Base-by-base conservation (phyloP, 2,113 vertebrate species). In the Entelurus aequoreus region DNA sequence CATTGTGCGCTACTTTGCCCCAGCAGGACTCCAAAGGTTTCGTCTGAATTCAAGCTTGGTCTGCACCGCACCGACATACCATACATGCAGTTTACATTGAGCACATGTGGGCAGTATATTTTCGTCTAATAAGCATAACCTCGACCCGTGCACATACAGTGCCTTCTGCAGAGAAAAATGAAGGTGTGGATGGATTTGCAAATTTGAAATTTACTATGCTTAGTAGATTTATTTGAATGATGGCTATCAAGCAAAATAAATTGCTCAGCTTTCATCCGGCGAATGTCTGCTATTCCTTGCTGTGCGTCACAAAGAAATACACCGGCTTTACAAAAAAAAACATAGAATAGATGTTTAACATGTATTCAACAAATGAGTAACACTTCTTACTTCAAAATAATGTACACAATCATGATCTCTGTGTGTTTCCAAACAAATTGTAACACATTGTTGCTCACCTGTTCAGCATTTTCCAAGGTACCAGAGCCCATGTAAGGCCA, bases 381-480 rank as follows among this genome's bases (percentile, higher is more conserved):
- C 36, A 19, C 54, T 4, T 28, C 8, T 15, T 54, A 19, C 42
- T 61, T 40, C 52, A 4, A 36, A 59, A 59, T 54, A 48, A n/a
- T 28, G 53, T 63, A 28, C 48, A 66, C 21, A 63, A 15, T 12
- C 2, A 1, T 53, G 40, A 61, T 67, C 38, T 65, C 38, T 54
- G 37, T 10, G 52, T 66, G 55, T 56, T 63, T 66, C 46, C 65
- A 6, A 44, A 42, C 1, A 58, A 10, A 57, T 48, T 63, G 63
- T 55, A 72, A 65, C 60, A 71, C 59, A 60, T 12, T 58, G 54
- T n/a, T 8, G 54, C 55, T 79, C 76, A 79, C 72, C 74, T 79
- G 72, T 63, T 83, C 21, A 62, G 64, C 54, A 81, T 79, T 83
- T 75, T 78, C 62, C 52, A 58, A 71, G 72, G 67, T 69, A 61